These are phyloP conservation scores for Aegotheles bennettii DNA, from an alignment of 2,113 vertebrate genomes.

Conservation along the genomic window DNA sequence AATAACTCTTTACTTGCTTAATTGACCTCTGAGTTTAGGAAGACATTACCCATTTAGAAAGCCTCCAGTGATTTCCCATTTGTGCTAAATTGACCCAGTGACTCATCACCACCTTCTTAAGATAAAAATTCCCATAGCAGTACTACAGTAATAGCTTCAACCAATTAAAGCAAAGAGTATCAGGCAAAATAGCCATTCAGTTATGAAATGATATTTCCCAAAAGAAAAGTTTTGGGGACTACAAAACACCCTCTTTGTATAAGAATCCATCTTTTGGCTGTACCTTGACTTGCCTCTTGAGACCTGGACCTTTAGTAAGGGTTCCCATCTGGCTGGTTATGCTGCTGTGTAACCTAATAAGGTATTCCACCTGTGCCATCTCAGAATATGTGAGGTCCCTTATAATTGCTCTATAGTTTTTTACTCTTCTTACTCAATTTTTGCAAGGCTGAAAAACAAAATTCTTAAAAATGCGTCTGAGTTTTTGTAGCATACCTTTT, in stretches of 20 bases:
- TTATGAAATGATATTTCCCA: neutral
- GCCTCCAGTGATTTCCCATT: neutral
- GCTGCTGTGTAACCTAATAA: neutral
- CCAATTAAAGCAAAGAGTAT: neutral
- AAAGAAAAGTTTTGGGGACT: neutral
- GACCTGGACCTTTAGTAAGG: neutral
- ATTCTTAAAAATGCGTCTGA: neutral
- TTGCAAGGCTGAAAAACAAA: neutral
- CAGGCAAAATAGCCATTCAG: neutral
- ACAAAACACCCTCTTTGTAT: neutral
- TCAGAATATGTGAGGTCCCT: neutral
- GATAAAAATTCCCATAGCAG: neutral
- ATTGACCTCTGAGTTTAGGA: conserved; percentile 29
- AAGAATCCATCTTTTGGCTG: neutral
- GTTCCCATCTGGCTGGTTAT: neutral
- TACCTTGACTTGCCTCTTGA: neutral
- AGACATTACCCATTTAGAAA: conserved; percentile 8
- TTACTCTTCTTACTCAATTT: neutral
- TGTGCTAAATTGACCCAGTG: conserved; percentile 4
- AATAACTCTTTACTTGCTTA: conserved; percentile 4
- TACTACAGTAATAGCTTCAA: neutral
- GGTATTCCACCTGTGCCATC: neutral
- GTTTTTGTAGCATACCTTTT: neutral
- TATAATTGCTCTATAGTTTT: neutral
- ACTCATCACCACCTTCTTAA: conserved; percentile 25